Percentiles rank a stretch among this genome's conserved stretches.
These are phyloP conservation scores for Passerculus sandwichensis DNA, from an alignment of 2,797 vertebrate species.

Conservation along the genomic window DNA sequence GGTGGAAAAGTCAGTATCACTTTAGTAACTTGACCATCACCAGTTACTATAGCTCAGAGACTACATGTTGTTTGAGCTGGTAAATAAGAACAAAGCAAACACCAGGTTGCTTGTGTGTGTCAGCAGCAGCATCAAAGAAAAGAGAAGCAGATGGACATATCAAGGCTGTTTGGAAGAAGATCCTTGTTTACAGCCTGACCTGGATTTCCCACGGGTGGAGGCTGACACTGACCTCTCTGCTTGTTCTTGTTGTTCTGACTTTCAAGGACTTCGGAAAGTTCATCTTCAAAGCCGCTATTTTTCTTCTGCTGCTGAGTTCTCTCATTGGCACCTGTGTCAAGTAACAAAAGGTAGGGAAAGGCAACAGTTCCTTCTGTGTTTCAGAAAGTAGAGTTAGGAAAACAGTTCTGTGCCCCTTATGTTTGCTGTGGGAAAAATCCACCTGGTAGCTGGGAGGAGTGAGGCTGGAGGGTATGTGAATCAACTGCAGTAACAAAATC, in stretches of 20 bases:
- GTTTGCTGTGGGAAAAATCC: not conserved
- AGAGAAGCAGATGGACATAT: not conserved
- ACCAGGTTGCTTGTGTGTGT: not conserved
- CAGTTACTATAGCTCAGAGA: not conserved
- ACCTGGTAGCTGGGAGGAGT: not conserved
- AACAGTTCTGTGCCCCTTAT: not conserved
- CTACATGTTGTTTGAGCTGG: not conserved
- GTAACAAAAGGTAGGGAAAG: not conserved
- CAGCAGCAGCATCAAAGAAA: not conserved
- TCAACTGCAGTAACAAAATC: not conserved
- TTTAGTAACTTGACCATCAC: not conserved
- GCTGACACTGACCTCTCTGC: conserved; percentile 78
- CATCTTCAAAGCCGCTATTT: conserved; percentile 69
- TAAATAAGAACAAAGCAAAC: not conserved
- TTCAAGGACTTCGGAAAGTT: conserved; percentile 73
- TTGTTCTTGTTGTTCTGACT: conserved; percentile 63
- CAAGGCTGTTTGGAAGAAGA: conserved; percentile 43
- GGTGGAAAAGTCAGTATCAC: not conserved
- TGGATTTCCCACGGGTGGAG: conserved; percentile 1
- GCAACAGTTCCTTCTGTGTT: not conserved
- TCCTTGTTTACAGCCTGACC: conserved; percentile 29
- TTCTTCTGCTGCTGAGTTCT: conserved; percentile 78
- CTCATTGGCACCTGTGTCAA: conserved; percentile 81
- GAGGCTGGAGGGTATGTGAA: not conserved
- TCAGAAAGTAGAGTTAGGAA: not conserved